Percentiles rank a stretch among this genome's conserved stretches.
Evolutionary conservation across 2,888 invertebrate species (phyloP).

Genomic region (Acleris sparsana): DNA sequence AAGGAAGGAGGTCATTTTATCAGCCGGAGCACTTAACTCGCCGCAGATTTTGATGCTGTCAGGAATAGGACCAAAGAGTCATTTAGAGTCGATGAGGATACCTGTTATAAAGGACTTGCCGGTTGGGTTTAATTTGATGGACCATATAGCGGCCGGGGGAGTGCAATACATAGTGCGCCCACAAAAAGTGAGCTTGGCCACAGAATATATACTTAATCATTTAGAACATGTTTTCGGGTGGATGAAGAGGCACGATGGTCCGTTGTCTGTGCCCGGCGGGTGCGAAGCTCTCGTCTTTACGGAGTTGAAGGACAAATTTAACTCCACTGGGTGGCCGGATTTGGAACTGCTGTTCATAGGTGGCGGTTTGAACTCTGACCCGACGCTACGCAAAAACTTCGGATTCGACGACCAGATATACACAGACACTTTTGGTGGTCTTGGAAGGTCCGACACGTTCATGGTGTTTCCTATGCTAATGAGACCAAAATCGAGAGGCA

Average conservation of each 20-base stretch:
- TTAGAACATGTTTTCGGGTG: constrained; percentile 79
- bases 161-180: constrained; percentile 81
- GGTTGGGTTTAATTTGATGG: constrained; percentile 88
- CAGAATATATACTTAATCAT: constrained; percentile 66
- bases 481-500: constrained; percentile 88
- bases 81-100: constrained; percentile 82
- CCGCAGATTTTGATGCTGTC: constrained; percentile 92
- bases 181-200: constrained; percentile 61
- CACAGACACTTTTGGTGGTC: constrained; percentile 63
- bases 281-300: constrained; percentile 87
- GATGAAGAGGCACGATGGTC: constrained; percentile 80
- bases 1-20: constrained; percentile 88
- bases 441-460: constrained; percentile 70
- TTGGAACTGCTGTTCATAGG: constrained; percentile 85
- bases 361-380: constrained; percentile 80
- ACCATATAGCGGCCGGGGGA: constrained; percentile 87
- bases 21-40: constrained; percentile 90
- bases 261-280: constrained; percentile 85
- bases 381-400: constrained; percentile 75
- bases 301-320: constrained; percentile 83
- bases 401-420: constrained; percentile 78
- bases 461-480: constrained; percentile 88
- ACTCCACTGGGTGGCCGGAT: constrained; percentile 84
- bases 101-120: constrained; percentile 81
- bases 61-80: constrained; percentile 87